Evolutionary conservation across 2,113 vertebrate species (phyloP), one percentile per base, ranked within the genome.

Genomic region (Lynx canadensis): DNA sequence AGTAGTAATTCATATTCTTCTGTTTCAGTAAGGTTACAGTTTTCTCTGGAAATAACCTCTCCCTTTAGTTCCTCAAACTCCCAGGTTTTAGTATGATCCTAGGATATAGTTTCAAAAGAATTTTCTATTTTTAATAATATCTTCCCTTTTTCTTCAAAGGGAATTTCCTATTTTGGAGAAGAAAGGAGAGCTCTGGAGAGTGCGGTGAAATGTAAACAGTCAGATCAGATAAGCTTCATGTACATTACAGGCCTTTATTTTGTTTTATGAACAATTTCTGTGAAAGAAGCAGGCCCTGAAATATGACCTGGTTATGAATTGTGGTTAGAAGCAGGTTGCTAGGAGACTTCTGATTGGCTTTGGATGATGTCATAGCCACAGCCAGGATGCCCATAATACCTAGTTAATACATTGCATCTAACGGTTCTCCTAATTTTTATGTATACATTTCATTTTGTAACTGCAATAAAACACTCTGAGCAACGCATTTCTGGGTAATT

Each of bases 371-470:
- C 97, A 97, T 87, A 23, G 66, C 55, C 71, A 27, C 25, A 10
- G 38, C 66, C 93, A 80, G 84, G 52, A 52, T 71, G 52, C 81
- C 71, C 19, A 27, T 76, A 97, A 96, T 97, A 74, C 76, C 68
- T 90, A 89, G 87, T 92, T 92, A 97, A 89, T 93, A 86, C 68
- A 89, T 15, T 11, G 48, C 48, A 66, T 91, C 94, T 94, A 94
- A 92, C 19, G 13, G 88, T 68, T 93, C 97, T 97, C 60, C 95
- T 97, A 91, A 97, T 97, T 97, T 97, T 97, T 94, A 94, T 96
- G 92, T 97, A 93, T 38, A 93, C 88, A 76, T 97, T 97, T 98
- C 81, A 96, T 97, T 93, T 96, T 94, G 90, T 52, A 97, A 97
- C 60, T 79, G 84, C 94, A 97, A 66, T 97, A 97, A 98, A 97